Conservation (phyloP, 2,797 vertebrate genomes). For the Squalus acanthias region DNA sequence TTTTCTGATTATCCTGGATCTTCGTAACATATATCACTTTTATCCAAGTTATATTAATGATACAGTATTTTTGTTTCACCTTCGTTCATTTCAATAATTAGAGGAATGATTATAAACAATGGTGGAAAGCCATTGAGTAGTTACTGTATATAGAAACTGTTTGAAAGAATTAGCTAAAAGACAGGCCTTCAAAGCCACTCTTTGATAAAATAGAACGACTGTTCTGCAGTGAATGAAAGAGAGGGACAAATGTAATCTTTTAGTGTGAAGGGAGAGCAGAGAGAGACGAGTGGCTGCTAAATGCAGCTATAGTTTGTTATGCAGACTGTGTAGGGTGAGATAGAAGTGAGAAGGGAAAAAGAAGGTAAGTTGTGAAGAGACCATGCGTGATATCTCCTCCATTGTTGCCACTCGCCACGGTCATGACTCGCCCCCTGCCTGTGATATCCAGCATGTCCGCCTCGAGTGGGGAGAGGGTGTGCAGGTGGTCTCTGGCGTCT, state of each 20-base stretch:
- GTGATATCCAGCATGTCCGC: neutral
- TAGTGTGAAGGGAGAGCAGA: neutral
- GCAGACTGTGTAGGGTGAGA: neutral
- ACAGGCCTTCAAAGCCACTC: neutral
- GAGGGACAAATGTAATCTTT: neutral
- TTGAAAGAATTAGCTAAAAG: neutral
- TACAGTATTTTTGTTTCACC: neutral
- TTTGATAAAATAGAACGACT: neutral
- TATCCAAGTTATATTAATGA: neutral
- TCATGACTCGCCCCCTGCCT: neutral
- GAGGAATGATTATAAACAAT: neutral
- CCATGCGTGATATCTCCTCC: neutral
- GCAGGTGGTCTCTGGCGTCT: neutral
- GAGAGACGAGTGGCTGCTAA: neutral
- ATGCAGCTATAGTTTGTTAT: neutral
- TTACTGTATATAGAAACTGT: neutral
- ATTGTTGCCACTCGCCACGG: neutral
- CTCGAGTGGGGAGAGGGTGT: neutral
- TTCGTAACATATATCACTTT: neutral
- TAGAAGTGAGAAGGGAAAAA: neutral
- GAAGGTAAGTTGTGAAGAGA: neutral
- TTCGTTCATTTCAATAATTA: neutral
- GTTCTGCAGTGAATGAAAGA: neutral
- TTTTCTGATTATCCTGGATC: neutral
- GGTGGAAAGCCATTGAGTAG: neutral